phyloP scores from a whole-genome alignment of 2,113 vertebrate species.

The Menidia beryllina region DNA sequence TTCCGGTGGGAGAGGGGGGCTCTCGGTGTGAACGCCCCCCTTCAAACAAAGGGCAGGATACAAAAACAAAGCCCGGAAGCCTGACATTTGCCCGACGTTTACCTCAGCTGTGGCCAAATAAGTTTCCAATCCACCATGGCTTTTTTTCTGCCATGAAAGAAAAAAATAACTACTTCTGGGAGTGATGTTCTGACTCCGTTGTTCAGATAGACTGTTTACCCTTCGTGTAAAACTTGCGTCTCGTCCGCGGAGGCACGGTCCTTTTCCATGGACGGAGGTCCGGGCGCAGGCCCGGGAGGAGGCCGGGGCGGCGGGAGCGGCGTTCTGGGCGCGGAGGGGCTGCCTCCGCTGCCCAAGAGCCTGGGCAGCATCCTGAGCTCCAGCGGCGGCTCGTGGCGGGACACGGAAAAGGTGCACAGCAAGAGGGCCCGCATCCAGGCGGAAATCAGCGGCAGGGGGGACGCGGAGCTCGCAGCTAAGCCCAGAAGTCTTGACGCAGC shows the following conservation, averaged over 20 bases:
- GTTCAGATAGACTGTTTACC: neutral
- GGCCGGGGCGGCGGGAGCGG: constrained; percentile 56
- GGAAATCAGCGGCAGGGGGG: constrained; percentile 34
- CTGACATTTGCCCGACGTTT: constrained; percentile 3
- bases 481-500: constrained; percentile 2
- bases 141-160: neutral
- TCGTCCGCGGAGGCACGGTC: neutral
- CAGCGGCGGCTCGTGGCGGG: constrained; percentile 85
- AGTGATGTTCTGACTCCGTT: neutral
- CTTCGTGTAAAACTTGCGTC: neutral
- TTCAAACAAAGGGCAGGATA: constrained; percentile 31
- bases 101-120: neutral
- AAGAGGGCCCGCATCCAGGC: constrained; percentile 85
- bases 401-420: constrained; percentile 84
- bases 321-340: constrained; percentile 73
- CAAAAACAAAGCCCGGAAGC: constrained; percentile 18
- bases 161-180: neutral
- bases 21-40: constrained; percentile 17
- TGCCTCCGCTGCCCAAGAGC: constrained; percentile 84
- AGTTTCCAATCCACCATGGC: neutral
- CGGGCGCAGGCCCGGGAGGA: no score
- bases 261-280: constrained; percentile 80
- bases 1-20: constrained; percentile 17
- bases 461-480: neutral
- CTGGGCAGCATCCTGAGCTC: constrained; percentile 86